Base-by-base conservation (phyloP, 2,113 vertebrate species). In the Gymnocephalus cernua region DNA sequence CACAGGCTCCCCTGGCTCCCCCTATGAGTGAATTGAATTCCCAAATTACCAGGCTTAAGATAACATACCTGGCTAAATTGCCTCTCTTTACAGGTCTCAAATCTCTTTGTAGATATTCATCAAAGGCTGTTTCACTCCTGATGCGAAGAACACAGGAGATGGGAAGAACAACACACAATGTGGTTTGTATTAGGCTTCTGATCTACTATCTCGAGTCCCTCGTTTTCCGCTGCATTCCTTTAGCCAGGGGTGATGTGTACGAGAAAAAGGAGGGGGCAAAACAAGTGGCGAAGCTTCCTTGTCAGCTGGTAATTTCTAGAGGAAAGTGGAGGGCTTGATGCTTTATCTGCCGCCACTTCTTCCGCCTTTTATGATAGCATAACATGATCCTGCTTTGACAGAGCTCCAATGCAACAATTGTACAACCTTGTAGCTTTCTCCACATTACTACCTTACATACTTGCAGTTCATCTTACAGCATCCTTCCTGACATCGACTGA, bases 71-170 rank as follows among this genome's bases (percentile, higher is more conserved):
- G 91, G 88, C 80, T 92, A 92, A 91, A 92, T 88, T 89, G 89
- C 69, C 7, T 76, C 78, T 74, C 90, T 88, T 91, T 89, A 90
- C 88, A 79, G 80, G 67, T 85, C 89, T 86, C 80, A 74, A 84
- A 89, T 90, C 88, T 89, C 89, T 92, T 92, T 89, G 90, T 92
- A 93, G 92, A 93, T 93, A 90, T 87, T 92, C 85, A 92, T 92
- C 92, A 92, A 92, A 91, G 91, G 80, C 86, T 74, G 77, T 80
- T 87, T 90, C 82, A 45, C 87, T 89, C 83, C 90, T 77, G 86
- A 90, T 79, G 85, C 59, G 5, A 53, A 77, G 83, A 92, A 91
- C 88, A 85, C 86, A 75, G 82, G 79, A 87, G 89, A 90, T 53
- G 70, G 84, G 86, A 74, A 84, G 88, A 89, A 89, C 84, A 87